These are phyloP conservation scores for Drosophila novamexicana DNA, from an alignment of 1,140 invertebrate species.

Conservation along the genomic window DNA sequence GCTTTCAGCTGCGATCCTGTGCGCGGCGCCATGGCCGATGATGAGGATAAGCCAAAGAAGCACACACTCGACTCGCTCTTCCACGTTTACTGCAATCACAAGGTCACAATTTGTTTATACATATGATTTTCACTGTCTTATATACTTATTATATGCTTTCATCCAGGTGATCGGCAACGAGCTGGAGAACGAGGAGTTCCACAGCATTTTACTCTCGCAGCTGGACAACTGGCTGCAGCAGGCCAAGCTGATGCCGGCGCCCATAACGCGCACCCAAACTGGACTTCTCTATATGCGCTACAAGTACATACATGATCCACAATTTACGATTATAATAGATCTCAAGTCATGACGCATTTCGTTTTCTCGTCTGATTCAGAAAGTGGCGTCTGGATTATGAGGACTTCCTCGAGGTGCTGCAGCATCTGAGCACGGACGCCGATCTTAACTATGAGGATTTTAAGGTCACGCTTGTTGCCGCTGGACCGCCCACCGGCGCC, in stretches of 20 bases:
- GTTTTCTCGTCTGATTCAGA: slow-evolving; percentile 31
- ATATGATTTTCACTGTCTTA: not conserved
- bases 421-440: slow-evolving; percentile 45
- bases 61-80: slow-evolving; percentile 73
- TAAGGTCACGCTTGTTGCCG: slow-evolving; percentile 57
- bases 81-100: slow-evolving; percentile 61
- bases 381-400: slow-evolving; percentile 80
- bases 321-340: too few relatives aligned
- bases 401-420: slow-evolving; percentile 71
- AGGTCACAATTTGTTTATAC: slow-evolving; percentile 31
- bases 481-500: slow-evolving; percentile 57
- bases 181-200: slow-evolving; percentile 61
- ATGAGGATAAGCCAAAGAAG: slow-evolving; percentile 78
- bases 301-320: slow-evolving; percentile 45
- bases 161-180: slow-evolving; percentile 49
- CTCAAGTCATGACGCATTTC: not conserved
- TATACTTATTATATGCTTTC: not conserved
- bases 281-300: slow-evolving; percentile 79
- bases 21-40: slow-evolving; percentile 64
- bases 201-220: slow-evolving; percentile 73
- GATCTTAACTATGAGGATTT: slow-evolving; percentile 53
- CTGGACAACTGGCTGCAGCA: slow-evolving; percentile 74
- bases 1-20: too few relatives aligned
- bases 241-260: slow-evolving; percentile 67
- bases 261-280: slow-evolving; percentile 68